Percentiles rank a stretch among this genome's conserved stretches.
Conservation (phyloP, 2,888 invertebrate genomes). For the Caenorhabditis sp. region DNA sequence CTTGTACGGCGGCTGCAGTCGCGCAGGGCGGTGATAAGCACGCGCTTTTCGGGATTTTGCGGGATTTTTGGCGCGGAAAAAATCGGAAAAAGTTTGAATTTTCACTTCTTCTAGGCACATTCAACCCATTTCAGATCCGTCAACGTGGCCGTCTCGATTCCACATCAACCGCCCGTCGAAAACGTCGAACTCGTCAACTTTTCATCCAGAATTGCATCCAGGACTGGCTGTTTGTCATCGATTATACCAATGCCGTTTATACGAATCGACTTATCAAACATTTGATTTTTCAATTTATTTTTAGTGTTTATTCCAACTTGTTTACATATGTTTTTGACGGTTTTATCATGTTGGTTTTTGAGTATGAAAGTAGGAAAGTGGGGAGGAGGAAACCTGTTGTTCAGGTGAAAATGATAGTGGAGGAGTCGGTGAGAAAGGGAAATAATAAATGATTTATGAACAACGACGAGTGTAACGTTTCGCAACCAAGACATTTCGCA, state of each 20-base stretch:
- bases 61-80: no score
- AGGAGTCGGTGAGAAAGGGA: background rate
- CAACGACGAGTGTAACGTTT: no score
- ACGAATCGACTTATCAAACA: constrained; percentile 3
- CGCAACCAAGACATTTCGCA: no score
- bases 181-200: constrained; percentile 22
- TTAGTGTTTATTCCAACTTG: constrained; percentile 50
- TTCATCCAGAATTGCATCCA: constrained; percentile 59
- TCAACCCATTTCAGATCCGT: constrained; percentile 35
- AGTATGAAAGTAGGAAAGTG: no score
- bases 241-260: constrained; percentile 38
- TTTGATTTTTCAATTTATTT: constrained; percentile 27
- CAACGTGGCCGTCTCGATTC: constrained; percentile 22
- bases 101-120: no score
- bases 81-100: no score
- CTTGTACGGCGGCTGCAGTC: no score
- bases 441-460: background rate
- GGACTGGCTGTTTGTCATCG: constrained; percentile 49
- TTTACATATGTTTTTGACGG: constrained; percentile 46
- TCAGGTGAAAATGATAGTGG: background rate
- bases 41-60: no score
- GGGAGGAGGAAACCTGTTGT: constrained; percentile 1
- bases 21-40: no score
- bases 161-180: constrained; percentile 6
- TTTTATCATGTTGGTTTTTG: constrained; percentile 41